Conservation (phyloP, 2,797 vertebrate genomes). For the Arctocebus calabarensis region DNA sequence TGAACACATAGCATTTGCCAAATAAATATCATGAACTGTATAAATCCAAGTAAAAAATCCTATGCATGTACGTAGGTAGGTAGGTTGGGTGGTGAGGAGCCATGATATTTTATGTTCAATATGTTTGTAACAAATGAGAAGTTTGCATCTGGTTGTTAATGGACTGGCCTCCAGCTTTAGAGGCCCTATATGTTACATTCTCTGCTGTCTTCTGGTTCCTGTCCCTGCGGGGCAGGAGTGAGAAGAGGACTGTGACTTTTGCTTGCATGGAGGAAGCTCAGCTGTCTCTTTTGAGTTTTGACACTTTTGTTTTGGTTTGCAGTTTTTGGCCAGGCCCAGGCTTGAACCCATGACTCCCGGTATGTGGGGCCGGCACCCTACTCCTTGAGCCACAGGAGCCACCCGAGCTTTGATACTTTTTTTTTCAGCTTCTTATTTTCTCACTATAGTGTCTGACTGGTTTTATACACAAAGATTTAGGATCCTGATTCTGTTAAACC, state of each 20-base stretch:
- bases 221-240: too few species aligned
- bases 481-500: background rate
- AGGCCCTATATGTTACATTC: accelerated
- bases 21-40: background rate
- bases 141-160: background rate
- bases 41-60: background rate
- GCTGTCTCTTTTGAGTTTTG: background rate
- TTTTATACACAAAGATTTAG: background rate
- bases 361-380: too few species aligned
- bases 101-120: background rate
- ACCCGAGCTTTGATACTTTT: too few species aligned
- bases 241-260: background rate
- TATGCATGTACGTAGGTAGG: background rate
- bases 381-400: too few species aligned
- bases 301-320: background rate
- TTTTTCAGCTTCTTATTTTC: too few species aligned
- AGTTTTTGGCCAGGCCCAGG: too few species aligned
- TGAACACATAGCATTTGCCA: background rate
- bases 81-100: background rate
- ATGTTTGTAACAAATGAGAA: background rate
- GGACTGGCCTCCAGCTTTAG: background rate
- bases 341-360: too few species aligned
- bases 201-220: background rate
- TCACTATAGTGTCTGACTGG: background rate
- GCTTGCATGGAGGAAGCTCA: background rate